phyloP scores from a whole-genome alignment of 2,113 vertebrate genomes.

The Echinops telfairi region DNA sequence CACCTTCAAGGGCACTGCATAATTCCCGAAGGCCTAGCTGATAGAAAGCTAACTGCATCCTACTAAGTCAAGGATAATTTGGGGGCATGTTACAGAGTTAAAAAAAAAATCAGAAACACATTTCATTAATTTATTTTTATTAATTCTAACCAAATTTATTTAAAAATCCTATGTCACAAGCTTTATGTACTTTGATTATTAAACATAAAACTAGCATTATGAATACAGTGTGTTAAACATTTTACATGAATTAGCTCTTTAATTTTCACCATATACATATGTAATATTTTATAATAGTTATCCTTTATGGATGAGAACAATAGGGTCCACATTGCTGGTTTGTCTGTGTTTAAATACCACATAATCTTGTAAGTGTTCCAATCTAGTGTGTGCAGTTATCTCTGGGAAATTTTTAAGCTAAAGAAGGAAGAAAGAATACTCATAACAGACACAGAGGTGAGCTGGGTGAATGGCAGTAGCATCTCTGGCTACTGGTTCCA shows the following conservation, averaged over 20 bases:
- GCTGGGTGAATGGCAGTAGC: background rate
- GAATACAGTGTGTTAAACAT: constrained; percentile 19
- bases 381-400: background rate
- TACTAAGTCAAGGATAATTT: background rate
- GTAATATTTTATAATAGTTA: constrained; percentile 9
- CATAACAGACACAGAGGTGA: background rate
- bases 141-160: background rate
- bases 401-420: background rate
- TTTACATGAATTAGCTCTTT: constrained; percentile 52
- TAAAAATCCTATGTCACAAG: background rate
- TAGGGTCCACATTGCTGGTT: background rate
- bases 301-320: constrained; percentile 45
- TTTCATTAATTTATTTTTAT: constrained; percentile 1
- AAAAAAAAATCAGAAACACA: background rate
- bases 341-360: background rate
- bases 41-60: background rate
- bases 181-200: constrained; percentile 4
- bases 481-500: background rate
- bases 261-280: constrained; percentile 42
- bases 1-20: background rate
- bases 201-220: constrained; percentile 57
- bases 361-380: background rate
- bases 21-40: background rate
- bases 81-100: background rate
- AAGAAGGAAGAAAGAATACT: background rate